These are phyloP conservation scores for Andrena praecox DNA, from an alignment of 2,888 invertebrate species.

Conservation along the genomic window DNA sequence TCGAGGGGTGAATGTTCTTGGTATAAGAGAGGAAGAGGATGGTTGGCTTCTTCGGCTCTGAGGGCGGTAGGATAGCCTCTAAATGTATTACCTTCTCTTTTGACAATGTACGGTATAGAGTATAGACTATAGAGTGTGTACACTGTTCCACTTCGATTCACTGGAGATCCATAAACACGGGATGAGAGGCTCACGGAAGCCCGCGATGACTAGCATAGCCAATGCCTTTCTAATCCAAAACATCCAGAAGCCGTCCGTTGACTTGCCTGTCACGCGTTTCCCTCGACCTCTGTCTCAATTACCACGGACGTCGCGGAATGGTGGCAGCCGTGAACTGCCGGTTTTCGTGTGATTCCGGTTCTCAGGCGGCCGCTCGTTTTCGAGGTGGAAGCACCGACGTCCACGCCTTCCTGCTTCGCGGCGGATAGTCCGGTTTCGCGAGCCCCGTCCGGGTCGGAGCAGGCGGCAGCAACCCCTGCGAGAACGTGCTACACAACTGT, in stretches of 20 bases:
- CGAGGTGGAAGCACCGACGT: constrained; percentile 23
- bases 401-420: constrained; percentile 53
- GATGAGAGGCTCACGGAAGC: no score
- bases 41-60: neutral
- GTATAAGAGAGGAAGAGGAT: neutral
- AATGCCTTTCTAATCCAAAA: neutral
- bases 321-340: constrained; percentile 9
- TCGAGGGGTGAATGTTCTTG: constrained; percentile 28
- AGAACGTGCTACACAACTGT: constrained; percentile 56
- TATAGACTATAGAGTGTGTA: no score
- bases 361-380: constrained; percentile 40
- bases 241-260: no score
- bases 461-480: constrained; percentile 40
- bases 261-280: neutral
- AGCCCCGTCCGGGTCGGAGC: neutral
- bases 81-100: no score
- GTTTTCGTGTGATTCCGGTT: constrained; percentile 38
- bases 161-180: no score
- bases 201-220: no score
- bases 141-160: no score
- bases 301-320: constrained; percentile 2
- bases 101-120: no score
- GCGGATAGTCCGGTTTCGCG: constrained; percentile 42
- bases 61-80: neutral
- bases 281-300: constrained; percentile 6